Base-by-base conservation (phyloP, 92 coral and sea anemone genomes). In the Plumapathes pennacea region DNA sequence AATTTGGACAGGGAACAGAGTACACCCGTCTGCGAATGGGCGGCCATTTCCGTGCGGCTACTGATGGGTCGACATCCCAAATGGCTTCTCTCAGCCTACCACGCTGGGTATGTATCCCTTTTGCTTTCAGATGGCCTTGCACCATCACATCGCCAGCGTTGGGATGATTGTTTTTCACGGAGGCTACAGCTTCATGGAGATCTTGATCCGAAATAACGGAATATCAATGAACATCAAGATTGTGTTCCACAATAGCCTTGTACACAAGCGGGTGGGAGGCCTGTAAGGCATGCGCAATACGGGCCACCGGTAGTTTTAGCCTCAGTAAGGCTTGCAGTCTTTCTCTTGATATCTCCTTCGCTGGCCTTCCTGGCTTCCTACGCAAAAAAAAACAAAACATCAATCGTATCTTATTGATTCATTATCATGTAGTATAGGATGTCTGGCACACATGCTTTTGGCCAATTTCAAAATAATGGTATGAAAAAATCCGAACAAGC, bases 81-180 rank as follows among this genome's bases (percentile, higher is more conserved):
- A 66, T 52, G 24, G 73, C 50, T 19, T 24, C 17, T 25, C 74
- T 26, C 13, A 54, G 50, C 44, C 62, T 53, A 27, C 38, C 20
- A 2, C 64, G 54, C 34, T 67, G 64, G 6, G 54, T 45, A 32
- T 54, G 74, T 10, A 67, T 25, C 40, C 65, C 75, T 25, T 37
- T 55, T 10, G 75, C 75, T 43, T 64, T 25, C 31, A 55, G 41
- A 32, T 55, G 64, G 27, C 75, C 75, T 46, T 23, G 26, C 6
- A 67, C 48, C 64, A 67, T 67, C n/a, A 32, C 31, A 33, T 67
- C 74, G 38, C 64, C 74, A 38, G 74, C 74, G 26, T 65, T 48
- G 14, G 62, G 72, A 28, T 65, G 62, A 29, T 29, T 41, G 23
- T 8, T 25, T 5, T 43, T 23, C 33, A 65, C 51, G 46, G 54